Evolutionary conservation across 2,888 invertebrate species (phyloP), one percentile per base, ranked within the genome.

Genomic region (Troides aeacus): DNA sequence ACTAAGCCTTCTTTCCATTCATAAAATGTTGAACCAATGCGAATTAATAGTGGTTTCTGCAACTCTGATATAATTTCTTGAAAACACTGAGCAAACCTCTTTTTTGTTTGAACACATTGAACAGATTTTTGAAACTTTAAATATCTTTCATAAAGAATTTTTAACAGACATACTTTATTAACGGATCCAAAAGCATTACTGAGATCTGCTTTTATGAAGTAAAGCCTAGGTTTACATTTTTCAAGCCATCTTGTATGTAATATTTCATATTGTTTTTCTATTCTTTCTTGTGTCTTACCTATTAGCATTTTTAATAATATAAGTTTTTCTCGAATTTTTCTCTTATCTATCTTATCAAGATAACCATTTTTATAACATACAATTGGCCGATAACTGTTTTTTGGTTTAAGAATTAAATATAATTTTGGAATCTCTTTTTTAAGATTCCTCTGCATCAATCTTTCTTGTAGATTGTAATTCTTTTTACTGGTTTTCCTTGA

Each of bases 131-230:
- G 86, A 64, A 82, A 81, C 39, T 76, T 72, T 1, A 76, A 62
- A 78, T 89, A 82, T 50, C 74, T 86, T 62, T 88, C 83, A 71
- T 74, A 73, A 59, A 93, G 71, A 72, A 93, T 86, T 75, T 81
- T 86, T 68, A 84, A 74, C 42, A 93, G 77, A 67, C 82, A 82
- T 6, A 81, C 78, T 75, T 81, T 88, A 72, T 87, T 84, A 36
- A 93, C 88, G n/a, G 85, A 87, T 1, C 93, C 93, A 83, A 93
- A 93, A 17, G 93, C 93, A 83, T 93, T 90, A 63, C 84, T 87
- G 0, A 93, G 81, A 76, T 93, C 93, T 7, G 88, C 83, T 79
- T 91, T 93, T 0, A 93, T 78, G 76, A 92, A 93, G 78, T 89
- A 93, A 21, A 93, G 79, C 76, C 83, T 85, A 21, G 93, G 92